phyloP scores from a whole-genome alignment of 2,888 invertebrate genomes.

The Apodemia hepburni region DNA sequence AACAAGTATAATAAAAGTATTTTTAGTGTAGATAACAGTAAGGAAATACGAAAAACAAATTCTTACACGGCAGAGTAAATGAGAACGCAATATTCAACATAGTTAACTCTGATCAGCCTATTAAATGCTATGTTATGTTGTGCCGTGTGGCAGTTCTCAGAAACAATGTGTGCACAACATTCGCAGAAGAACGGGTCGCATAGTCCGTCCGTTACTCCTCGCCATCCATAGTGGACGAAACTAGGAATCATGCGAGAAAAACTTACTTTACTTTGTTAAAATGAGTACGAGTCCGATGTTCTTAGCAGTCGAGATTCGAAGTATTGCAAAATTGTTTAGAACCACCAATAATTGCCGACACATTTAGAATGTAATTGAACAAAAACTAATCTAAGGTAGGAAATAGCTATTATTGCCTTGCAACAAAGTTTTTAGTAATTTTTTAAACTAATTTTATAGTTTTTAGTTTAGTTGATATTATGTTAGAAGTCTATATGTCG shows the following conservation, averaged over 20 bases:
- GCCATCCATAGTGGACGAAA: constrained; percentile 48
- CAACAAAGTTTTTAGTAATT: neutral
- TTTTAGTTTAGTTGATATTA: no score
- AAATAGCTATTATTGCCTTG: constrained; percentile 11
- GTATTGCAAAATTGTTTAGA: constrained; percentile 64
- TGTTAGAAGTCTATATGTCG: no score
- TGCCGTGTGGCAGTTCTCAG: constrained; percentile 62
- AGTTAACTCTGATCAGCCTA: neutral
- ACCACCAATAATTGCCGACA: constrained; percentile 54
- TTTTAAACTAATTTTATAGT: no score
- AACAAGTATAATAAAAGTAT: no score
- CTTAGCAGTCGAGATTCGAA: constrained; percentile 53
- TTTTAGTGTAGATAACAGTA: no score
- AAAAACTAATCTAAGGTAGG: constrained; percentile 13
- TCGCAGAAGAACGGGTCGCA: constrained; percentile 67
- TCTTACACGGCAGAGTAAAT: neutral
- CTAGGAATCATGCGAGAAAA: constrained; percentile 73
- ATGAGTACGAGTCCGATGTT: constrained; percentile 50
- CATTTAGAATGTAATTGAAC: constrained; percentile 18
- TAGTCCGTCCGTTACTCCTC: constrained; percentile 58
- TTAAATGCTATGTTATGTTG: constrained; percentile 49
- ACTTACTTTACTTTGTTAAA: constrained; percentile 65
- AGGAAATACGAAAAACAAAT: no score
- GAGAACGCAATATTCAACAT: neutral
- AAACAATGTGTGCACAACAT: constrained; percentile 68